Conservation (phyloP, 2,888 invertebrate genomes). For the Agriopis leucophaearia region DNA sequence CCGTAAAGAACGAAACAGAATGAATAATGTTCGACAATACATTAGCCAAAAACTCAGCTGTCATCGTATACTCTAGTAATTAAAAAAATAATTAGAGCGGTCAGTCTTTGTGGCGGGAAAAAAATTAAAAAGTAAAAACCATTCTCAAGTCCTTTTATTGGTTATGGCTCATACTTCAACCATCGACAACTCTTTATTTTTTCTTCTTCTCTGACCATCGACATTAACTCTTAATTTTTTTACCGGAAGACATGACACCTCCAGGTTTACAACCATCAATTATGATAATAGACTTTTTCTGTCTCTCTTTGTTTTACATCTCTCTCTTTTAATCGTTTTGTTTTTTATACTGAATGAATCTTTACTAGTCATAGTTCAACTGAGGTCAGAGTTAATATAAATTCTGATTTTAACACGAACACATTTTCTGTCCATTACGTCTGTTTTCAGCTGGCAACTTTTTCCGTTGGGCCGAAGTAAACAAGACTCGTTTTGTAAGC, state of each 20-base stretch:
- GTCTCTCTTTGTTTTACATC: slow-evolving; percentile 55
- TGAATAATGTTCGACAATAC: slow-evolving; percentile 45
- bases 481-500: too few relatives aligned
- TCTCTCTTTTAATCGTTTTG: slow-evolving; percentile 42
- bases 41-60: slow-evolving; percentile 53
- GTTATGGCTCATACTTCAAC: slow-evolving; percentile 50
- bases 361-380: slow-evolving; percentile 15
- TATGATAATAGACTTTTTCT: slow-evolving; percentile 68
- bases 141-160: slow-evolving; percentile 46
- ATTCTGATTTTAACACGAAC: too few relatives aligned
- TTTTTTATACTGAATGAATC: slow-evolving; percentile 36
- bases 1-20: slow-evolving; percentile 14
- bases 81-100: slow-evolving; percentile 59
- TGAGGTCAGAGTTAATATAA: slow-evolving; percentile 10
- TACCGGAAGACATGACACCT: slow-evolving; percentile 79
- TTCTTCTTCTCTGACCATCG: slow-evolving; percentile 38
- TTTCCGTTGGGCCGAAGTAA: too few relatives aligned
- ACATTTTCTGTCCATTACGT: too few relatives aligned
- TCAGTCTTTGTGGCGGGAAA: slow-evolving; percentile 37
- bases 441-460: background rate
- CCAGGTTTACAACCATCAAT: slow-evolving; percentile 75
- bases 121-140: slow-evolving; percentile 40
- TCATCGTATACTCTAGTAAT: slow-evolving; percentile 56
- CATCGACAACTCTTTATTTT: slow-evolving; percentile 52
- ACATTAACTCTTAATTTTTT: slow-evolving; percentile 58